phyloP scores from a whole-genome alignment of 2,888 invertebrate genomes.

The Deroplatys truncata region DNA sequence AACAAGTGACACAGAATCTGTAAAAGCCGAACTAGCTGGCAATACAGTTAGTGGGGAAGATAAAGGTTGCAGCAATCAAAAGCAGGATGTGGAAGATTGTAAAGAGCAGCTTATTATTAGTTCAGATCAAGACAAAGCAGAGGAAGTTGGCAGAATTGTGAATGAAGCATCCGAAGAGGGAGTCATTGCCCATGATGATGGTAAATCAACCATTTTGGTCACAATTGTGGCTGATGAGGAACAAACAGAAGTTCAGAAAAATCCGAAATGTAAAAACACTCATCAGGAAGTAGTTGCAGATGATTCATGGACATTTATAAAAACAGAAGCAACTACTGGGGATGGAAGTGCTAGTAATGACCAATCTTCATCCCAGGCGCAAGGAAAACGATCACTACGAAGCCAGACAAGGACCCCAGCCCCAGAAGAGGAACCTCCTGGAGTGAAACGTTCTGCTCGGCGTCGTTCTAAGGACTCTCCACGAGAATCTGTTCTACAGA shows the following conservation, averaged over 20 bases:
- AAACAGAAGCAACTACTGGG: not conserved
- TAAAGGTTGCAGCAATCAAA: not conserved
- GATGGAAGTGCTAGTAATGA: not conserved
- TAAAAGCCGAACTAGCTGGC: not conserved
- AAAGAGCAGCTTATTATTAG: not conserved
- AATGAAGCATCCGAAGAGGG: not conserved
- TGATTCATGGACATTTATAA: not conserved
- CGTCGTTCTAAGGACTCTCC: conserved; percentile 58
- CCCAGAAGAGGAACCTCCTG: conserved; percentile 30
- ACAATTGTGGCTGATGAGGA: not conserved
- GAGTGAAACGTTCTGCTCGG: conserved; percentile 60
- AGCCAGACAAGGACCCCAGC: conserved; percentile 23
- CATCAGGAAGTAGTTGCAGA: not conserved
- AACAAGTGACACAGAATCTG: not conserved
- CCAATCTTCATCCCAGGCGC: not conserved
- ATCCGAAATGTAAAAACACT: not conserved
- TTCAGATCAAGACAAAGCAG: not conserved
- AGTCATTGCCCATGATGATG: not conserved
- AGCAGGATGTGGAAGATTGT: not conserved
- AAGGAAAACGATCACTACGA: conserved; percentile 29
- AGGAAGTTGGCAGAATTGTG: not conserved
- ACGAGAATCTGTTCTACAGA: conserved; percentile 59
- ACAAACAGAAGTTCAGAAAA: not conserved
- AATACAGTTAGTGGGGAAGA: not conserved
- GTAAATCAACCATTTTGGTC: not conserved